Evolutionary conservation across 2,113 vertebrate genomes (phyloP), one percentile per base, ranked within the genome.

Genomic region (Orycteropus afer): DNA sequence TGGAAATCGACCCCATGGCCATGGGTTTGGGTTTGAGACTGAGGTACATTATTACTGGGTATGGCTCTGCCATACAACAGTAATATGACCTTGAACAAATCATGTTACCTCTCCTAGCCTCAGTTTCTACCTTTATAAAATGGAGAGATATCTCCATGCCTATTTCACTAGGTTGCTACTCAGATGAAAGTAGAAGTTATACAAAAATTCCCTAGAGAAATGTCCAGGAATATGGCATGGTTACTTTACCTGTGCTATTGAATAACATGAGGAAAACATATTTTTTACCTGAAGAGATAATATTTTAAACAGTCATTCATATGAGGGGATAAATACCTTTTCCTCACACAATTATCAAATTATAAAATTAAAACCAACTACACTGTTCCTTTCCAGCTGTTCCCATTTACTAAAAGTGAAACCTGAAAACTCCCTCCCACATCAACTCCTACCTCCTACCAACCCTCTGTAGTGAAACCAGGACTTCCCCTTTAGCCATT

Each of bases 401-500:
- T 95, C 65, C 82, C 69, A 79, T 85, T 57, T 83, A 95, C 95
- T 97, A 86, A 96, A 96, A 97, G 17, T 51, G 95, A 97, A 97
- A 97, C 96, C 90, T 86, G 88, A 97, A 94, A 95, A 92, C 74
- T 80, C 77, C 95, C 92, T 97, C 97, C 92, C 65, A 96, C 95
- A 76, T 61, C 29, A 42, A 94, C 95, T 95, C 96, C 92, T 88
- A 96, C 73, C 95, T 95, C 96, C 92, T 88, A 96, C 73, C 80
- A 76, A 53, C 34, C 32, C 25, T 85, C 80, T 86, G 1, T 10
- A 87, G 90, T 95, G 92, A 97, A 96, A 96, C 90, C 89, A 83
- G 95, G 96, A 96, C 94, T 95, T 86, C 93, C 74, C 80, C 92
- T 82, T 86, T 67, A 74, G 92, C 83, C 84, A 59, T 37, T 0